Evolutionary conservation across 2,888 invertebrate species (phyloP).

Genomic region (Ochropleura plecta): DNA sequence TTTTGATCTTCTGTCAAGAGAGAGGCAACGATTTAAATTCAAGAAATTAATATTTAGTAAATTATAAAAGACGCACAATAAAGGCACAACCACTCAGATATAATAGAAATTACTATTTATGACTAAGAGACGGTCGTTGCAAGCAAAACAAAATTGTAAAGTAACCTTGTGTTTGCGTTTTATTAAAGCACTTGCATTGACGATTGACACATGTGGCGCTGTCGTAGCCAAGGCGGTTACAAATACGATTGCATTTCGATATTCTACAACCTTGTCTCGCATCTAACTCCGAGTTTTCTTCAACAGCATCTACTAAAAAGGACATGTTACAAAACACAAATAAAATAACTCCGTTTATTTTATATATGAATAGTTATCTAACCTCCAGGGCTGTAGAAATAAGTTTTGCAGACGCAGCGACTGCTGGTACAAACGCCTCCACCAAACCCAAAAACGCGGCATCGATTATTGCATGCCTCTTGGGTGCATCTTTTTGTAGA

Average conservation of each 20-base stretch:
- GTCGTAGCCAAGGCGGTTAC: slow-evolving; percentile 18
- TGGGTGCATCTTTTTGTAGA: neutral
- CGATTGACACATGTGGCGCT: slow-evolving; percentile 3
- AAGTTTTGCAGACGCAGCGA: slow-evolving; percentile 17
- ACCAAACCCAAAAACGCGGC: too few species aligned
- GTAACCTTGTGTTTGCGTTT: neutral
- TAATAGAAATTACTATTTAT: too few species aligned
- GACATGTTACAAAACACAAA: neutral
- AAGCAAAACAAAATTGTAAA: neutral
- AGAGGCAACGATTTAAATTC: neutral
- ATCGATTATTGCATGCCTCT: neutral
- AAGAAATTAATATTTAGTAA: too few species aligned
- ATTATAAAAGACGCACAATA: too few species aligned
- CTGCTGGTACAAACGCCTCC: slow-evolving; percentile 16
- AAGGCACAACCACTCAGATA: too few species aligned
- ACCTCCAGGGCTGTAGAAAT: neutral
- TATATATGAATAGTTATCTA: neutral
- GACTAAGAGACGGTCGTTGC: too few species aligned
- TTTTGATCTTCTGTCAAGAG: neutral
- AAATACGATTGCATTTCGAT: neutral
- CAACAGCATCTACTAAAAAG: neutral
- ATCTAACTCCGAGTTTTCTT: neutral
- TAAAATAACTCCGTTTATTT: neutral
- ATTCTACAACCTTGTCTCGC: neutral
- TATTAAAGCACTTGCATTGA: slow-evolving; percentile 27